Conservation (phyloP, 1,140 invertebrate genomes). For the Caenorhabditis latens region DNA sequence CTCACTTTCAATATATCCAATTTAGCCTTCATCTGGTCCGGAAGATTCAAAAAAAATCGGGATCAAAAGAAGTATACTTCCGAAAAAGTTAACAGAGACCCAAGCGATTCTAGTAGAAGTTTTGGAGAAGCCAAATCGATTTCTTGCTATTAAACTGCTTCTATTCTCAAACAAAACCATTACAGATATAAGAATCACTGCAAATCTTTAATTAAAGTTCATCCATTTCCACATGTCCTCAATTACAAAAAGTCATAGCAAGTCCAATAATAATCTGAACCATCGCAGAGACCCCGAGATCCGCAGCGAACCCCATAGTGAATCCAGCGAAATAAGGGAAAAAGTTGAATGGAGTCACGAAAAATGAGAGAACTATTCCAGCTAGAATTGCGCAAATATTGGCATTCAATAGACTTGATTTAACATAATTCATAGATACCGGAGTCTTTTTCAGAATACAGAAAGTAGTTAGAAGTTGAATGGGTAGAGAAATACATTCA, state of each 20-base stretch:
- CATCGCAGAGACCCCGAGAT: neutral
- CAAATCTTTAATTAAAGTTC: neutral
- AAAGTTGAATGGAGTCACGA: neutral
- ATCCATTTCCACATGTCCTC: neutral
- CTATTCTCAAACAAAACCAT: neutral
- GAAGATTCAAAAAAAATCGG: neutral
- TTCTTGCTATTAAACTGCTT: neutral
- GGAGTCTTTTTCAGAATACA: conserved; percentile 21
- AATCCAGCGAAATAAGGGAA: neutral
- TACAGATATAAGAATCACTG: neutral
- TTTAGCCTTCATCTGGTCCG: neutral
- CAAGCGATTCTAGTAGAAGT: neutral
- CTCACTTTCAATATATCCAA: conserved; percentile 9
- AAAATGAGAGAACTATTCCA: neutral
- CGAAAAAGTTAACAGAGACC: neutral
- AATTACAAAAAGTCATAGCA: neutral
- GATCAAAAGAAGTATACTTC: neutral
- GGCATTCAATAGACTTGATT: neutral
- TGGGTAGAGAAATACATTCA: neutral
- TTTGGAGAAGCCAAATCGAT: neutral
- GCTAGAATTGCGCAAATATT: neutral
- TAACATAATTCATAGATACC: neutral
- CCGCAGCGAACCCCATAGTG: neutral
- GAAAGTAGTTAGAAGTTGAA: conserved; percentile 1
- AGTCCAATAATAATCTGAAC: neutral